Evolutionary conservation across 92 coral and sea anemone genomes (phyloP).

Genomic region (Heteractis magnifica): DNA sequence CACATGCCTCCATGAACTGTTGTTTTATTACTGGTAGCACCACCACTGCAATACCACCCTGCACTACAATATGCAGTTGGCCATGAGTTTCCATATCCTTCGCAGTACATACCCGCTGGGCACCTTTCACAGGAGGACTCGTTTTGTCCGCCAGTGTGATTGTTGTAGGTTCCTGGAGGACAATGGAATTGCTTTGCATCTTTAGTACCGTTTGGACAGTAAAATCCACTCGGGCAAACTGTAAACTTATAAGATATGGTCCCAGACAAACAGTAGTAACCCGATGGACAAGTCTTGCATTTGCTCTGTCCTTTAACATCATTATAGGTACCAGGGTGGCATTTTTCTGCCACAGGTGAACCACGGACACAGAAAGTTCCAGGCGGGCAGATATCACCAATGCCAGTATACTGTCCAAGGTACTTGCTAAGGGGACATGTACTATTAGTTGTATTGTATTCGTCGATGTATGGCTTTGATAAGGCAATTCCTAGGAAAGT

Average conservation of each 20-base stretch:
- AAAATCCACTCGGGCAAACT: slow-evolving; percentile 84
- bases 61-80: slow-evolving; percentile 91
- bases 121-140: slow-evolving; percentile 72
- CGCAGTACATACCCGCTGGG: slow-evolving; percentile 84
- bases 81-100: slow-evolving; percentile 84
- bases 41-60: slow-evolving; percentile 95
- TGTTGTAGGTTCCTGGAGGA: slow-evolving; percentile 82
- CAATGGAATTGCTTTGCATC: slow-evolving; percentile 69
- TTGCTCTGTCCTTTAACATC: slow-evolving; percentile 67
- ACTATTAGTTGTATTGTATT: slow-evolving; percentile 80
- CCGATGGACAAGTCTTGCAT: slow-evolving; percentile 80
- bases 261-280: slow-evolving; percentile 71
- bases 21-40: slow-evolving; percentile 83
- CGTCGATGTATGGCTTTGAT: slow-evolving; percentile 76
- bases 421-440: slow-evolving; percentile 81
- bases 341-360: slow-evolving; percentile 56
- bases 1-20: slow-evolving; percentile 87
- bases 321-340: slow-evolving; percentile 80
- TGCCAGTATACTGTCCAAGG: slow-evolving; percentile 94
- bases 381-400: slow-evolving; percentile 92
- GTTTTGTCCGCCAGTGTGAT: slow-evolving; percentile 65
- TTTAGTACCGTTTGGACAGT: slow-evolving; percentile 79
- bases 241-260: slow-evolving; percentile 57
- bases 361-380: slow-evolving; percentile 85
- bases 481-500: slow-evolving; percentile 68